A percentile compares a stretch with the other conserved stretches of the same genome.
phyloP scores from a whole-genome alignment of 2,113 vertebrate species.

The Lota lota region DNA sequence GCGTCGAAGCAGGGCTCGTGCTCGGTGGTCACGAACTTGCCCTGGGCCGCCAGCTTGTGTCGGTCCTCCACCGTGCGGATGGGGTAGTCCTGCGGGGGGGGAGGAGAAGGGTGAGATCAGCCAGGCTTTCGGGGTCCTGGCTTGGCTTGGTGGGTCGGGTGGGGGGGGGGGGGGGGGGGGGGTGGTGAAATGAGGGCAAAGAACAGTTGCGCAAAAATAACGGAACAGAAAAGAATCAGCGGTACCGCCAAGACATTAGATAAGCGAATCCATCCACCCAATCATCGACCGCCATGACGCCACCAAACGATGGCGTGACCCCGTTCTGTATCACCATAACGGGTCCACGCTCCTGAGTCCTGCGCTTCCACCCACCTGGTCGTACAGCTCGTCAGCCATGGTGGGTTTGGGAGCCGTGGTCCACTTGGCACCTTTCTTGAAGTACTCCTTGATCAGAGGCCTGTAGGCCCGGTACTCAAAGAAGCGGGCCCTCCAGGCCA shows the following conservation, averaged over 20 bases:
- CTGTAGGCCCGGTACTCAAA: constrained; percentile 97
- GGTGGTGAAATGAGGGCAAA: too few relatives aligned
- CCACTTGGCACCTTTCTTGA: constrained; percentile 93
- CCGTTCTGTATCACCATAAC: not conserved
- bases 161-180: too few relatives aligned
- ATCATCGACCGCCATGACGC: too few relatives aligned
- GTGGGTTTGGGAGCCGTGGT: constrained; percentile 97
- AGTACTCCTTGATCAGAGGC: constrained; percentile 94
- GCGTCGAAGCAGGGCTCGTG: constrained; percentile 97
- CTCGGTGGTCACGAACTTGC: constrained; percentile 98
- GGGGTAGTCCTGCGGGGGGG: constrained; percentile 82
- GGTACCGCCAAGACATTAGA: too few relatives aligned
- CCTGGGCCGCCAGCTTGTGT: constrained; percentile 90
- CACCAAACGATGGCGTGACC: too few relatives aligned
- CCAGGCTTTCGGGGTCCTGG: too few relatives aligned
- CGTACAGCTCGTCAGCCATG: constrained; percentile 92
- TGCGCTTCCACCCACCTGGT: constrained; percentile 76
- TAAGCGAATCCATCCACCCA: too few relatives aligned
- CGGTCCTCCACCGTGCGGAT: constrained; percentile 92
- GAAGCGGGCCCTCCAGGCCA: constrained; percentile 98
- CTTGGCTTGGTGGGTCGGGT: too few relatives aligned
- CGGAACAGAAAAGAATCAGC: too few relatives aligned
- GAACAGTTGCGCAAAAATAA: too few relatives aligned
- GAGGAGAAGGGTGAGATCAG: not conserved
- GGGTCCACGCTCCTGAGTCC: too few relatives aligned